These are phyloP conservation scores for Vanacampus margaritifer DNA, from an alignment of 2,113 vertebrate genomes.

Conservation along the genomic window DNA sequence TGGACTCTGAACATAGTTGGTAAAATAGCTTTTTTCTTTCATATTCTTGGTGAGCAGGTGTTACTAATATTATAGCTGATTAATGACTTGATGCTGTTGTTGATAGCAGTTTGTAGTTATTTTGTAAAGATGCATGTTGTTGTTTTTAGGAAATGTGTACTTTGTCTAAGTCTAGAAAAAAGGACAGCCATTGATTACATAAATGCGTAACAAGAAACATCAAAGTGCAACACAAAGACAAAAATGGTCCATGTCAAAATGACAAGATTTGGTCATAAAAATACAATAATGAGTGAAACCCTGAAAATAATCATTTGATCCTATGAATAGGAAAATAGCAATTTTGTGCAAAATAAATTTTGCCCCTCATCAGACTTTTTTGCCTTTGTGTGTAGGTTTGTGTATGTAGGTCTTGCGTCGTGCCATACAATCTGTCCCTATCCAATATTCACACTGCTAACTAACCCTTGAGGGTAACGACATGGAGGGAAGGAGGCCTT, in stretches of 20 bases:
- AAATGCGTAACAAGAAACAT: too few relatives aligned
- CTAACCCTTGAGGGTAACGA: slow-evolving; percentile 35
- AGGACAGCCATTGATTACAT: too few relatives aligned
- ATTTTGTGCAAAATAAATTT: background rate
- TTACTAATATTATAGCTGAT: background rate
- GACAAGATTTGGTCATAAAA: background rate
- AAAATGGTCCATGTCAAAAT: background rate
- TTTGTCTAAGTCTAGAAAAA: background rate
- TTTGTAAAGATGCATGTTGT: background rate
- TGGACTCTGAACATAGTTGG: too few relatives aligned
- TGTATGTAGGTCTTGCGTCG: slow-evolving; percentile 48
- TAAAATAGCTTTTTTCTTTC: too few relatives aligned
- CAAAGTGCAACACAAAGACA: too few relatives aligned
- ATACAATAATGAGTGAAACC: background rate
- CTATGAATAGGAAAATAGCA: background rate
- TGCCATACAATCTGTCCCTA: slow-evolving; percentile 65
- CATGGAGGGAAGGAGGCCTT: background rate
- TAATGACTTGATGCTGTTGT: background rate
- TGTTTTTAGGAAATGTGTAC: background rate
- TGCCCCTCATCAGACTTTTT: background rate
- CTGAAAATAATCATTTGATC: background rate
- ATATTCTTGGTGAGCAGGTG: background rate
- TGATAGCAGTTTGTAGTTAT: background rate
- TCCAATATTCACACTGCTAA: slow-evolving; percentile 58
- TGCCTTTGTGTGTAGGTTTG: slow-evolving; percentile 22